Evolutionary conservation across 92 coral and sea anemone species (phyloP).

Genomic region (Bergia puertoricense): DNA sequence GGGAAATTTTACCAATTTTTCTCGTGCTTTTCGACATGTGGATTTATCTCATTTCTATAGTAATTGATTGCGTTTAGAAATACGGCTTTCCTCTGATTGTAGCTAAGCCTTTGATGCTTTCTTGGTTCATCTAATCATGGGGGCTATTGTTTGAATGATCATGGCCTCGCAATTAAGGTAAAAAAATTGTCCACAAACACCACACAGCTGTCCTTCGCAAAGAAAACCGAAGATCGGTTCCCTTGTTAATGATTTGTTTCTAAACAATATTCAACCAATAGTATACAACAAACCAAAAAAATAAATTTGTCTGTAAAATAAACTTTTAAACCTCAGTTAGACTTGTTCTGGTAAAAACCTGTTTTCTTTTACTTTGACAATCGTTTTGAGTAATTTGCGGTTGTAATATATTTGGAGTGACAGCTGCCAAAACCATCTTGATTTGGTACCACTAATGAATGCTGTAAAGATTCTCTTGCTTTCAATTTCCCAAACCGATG

Average conservation of each 20-base stretch:
- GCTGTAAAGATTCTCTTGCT: neutral
- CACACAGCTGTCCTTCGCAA: slow-evolving; percentile 28
- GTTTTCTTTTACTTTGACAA: neutral
- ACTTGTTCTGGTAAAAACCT: neutral
- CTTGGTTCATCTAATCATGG: slow-evolving; percentile 25
- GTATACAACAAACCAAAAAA: slow-evolving; percentile 10
- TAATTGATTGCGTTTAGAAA: slow-evolving; percentile 18
- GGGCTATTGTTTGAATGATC: slow-evolving; percentile 22
- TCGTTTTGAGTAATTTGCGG: neutral
- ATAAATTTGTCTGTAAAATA: neutral
- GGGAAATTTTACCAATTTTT: neutral
- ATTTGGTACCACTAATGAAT: neutral
- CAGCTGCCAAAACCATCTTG: slow-evolving; percentile 18
- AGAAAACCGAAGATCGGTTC: slow-evolving; percentile 12
- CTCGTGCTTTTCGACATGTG: neutral
- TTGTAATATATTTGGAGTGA: neutral
- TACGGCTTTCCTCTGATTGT: slow-evolving; percentile 23
- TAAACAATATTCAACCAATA: slow-evolving; percentile 24
- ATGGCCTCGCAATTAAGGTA: slow-evolving; percentile 37
- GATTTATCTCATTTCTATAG: slow-evolving; percentile 17
- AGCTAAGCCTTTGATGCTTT: slow-evolving; percentile 6
- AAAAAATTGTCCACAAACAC: slow-evolving; percentile 22
- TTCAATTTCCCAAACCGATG: neutral
- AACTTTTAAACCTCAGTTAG: neutral
- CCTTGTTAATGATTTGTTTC: slow-evolving; percentile 11